phyloP scores from a whole-genome alignment of 2,888 invertebrate species.

The Camptogramma bilineatum region DNA sequence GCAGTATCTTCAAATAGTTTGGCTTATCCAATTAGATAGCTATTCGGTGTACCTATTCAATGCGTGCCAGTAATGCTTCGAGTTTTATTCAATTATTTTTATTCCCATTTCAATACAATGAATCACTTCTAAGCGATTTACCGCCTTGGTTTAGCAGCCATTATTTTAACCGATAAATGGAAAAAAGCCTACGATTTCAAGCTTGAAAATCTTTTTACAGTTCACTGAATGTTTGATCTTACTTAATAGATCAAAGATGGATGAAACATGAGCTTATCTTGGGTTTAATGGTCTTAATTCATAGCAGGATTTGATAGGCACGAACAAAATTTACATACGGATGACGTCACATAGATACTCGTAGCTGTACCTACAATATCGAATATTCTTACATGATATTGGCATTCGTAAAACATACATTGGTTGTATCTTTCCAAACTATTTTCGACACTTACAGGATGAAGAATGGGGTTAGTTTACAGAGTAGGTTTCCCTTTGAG shows the following conservation, averaged over 20 bases:
- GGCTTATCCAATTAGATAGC: conserved; percentile 35
- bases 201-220: background rate
- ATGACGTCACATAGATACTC: too few species aligned
- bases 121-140: conserved; percentile 29
- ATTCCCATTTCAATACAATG: conserved; percentile 28
- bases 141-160: conserved; percentile 7
- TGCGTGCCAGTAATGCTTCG: conserved; percentile 29
- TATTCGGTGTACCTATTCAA: conserved; percentile 25
- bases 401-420: too few species aligned
- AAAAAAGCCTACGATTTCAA: background rate
- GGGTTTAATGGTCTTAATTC: background rate
- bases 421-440: too few species aligned
- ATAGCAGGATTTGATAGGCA: background rate
- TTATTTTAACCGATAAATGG: conserved; percentile 15
- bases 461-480: too few species aligned
- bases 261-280: background rate
- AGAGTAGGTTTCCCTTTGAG: too few species aligned
- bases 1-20: conserved; percentile 25
- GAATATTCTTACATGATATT: too few species aligned
- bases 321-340: too few species aligned
- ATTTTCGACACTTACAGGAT: too few species aligned
- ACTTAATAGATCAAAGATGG: background rate
- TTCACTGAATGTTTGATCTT: background rate
- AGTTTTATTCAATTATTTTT: conserved; percentile 25
- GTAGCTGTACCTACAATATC: too few species aligned